phyloP scores from a whole-genome alignment of 2,888 invertebrate genomes.

The Chrysolina haemoptera region DNA sequence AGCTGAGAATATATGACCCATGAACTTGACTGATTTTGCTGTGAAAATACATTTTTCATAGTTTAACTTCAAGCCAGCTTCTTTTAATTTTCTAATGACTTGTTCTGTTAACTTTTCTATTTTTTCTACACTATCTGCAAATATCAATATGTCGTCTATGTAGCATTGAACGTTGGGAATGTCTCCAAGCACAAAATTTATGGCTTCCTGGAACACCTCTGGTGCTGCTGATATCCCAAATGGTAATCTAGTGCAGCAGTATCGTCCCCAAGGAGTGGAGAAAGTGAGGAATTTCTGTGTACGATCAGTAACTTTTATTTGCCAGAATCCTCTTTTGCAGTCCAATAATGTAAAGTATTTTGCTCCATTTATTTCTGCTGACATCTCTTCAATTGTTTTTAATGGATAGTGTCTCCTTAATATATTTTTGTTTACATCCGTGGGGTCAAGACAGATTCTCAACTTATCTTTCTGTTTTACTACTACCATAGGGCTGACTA shows the following conservation, averaged over 20 bases:
- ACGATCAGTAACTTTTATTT: slow-evolving; percentile 22
- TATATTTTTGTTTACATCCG: slow-evolving; percentile 29
- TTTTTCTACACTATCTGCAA: not conserved
- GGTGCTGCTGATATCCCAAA: slow-evolving; percentile 19
- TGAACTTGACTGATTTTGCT: not conserved
- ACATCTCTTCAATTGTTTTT: slow-evolving; percentile 29
- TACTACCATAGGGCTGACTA: slow-evolving; percentile 14
- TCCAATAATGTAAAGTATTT: slow-evolving; percentile 28
- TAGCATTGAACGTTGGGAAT: not conserved
- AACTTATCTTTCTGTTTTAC: slow-evolving; percentile 4
- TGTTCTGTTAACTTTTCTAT: not conserved
- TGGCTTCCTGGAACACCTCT: slow-evolving; percentile 23
- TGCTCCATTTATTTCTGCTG: slow-evolving; percentile 12
- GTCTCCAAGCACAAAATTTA: not conserved
- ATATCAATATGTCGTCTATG: not conserved
- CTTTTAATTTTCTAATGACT: not conserved
- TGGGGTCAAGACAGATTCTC: slow-evolving; percentile 7
- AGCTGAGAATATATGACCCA: not conserved
- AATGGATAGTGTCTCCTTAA: slow-evolving; percentile 29
- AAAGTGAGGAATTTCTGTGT: slow-evolving; percentile 31
- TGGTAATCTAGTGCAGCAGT: slow-evolving; percentile 8
- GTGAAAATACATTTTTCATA: not conserved
- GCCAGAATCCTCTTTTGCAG: slow-evolving; percentile 33
- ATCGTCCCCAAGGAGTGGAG: slow-evolving; percentile 7
- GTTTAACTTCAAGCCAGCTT: not conserved